phyloP scores from a whole-genome alignment of 2,113 vertebrate species.

The Nycticorax nycticorax region DNA sequence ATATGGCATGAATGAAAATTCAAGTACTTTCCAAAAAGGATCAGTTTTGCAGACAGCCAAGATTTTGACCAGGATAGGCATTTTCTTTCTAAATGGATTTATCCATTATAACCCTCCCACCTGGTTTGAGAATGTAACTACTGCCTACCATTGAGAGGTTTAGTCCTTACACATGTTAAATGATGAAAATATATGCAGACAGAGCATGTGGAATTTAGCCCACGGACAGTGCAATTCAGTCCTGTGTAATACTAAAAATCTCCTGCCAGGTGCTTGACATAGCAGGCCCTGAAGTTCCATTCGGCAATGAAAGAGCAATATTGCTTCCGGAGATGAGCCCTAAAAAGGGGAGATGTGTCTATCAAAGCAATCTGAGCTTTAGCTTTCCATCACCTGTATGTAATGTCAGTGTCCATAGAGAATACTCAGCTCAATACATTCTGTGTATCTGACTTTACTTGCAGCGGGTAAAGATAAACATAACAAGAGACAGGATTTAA shows the following conservation, averaged over 20 bases:
- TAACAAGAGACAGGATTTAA: not conserved
- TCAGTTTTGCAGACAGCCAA: not conserved
- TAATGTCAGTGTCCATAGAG: not conserved
- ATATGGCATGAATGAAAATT: not conserved
- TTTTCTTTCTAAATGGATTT: not conserved
- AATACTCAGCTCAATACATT: not conserved
- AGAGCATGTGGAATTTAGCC: not conserved
- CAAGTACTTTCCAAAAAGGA: not conserved
- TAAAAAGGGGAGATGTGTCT: not conserved
- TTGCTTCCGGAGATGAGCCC: not conserved
- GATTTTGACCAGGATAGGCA: not conserved
- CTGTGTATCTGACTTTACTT: not conserved
- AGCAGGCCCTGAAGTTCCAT: not conserved
- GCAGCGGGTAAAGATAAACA: not conserved
- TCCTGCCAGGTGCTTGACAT: not conserved
- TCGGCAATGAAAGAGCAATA: not conserved
- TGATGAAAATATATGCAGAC: not conserved
- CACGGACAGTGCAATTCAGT: not conserved
- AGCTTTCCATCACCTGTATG: not conserved
- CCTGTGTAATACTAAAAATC: not conserved
- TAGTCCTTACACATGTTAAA: not conserved
- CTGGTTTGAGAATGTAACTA: fast-evolving
- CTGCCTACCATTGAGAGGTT: not conserved
- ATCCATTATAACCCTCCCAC: not conserved
- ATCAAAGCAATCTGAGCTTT: not conserved